phyloP scores from a whole-genome alignment of 2,797 vertebrate genomes.

The Sorex maritimensis region DNA sequence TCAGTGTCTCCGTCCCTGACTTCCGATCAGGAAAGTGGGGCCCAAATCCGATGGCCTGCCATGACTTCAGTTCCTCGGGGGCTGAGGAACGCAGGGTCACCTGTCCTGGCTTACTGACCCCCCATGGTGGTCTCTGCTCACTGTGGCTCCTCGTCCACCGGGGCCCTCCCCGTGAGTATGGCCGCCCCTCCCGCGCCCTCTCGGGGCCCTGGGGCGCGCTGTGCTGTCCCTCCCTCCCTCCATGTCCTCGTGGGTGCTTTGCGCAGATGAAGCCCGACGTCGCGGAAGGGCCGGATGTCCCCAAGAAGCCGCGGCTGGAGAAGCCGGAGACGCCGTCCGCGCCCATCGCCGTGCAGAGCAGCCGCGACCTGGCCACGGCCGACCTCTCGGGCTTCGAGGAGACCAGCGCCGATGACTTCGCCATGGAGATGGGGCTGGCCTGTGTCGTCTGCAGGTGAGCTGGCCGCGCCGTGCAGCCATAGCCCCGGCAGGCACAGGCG shows the following conservation, averaged over 20 bases:
- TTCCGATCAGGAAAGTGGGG: neutral
- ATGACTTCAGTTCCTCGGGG: neutral
- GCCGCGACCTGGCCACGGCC: constrained; percentile 95
- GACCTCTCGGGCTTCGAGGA: constrained; percentile 97
- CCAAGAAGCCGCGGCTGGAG: constrained; percentile 96
- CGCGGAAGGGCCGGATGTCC: constrained; percentile 92
- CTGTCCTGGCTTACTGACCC: constrained; percentile 21
- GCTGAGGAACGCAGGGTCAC: no score
- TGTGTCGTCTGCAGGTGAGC: constrained; percentile 97
- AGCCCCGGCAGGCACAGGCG: neutral
- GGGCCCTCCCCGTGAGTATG: neutral
- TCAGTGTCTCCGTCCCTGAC: constrained; percentile 49
- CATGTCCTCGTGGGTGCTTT: constrained; percentile 40
- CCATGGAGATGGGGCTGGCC: constrained; percentile 99
- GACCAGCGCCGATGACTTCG: constrained; percentile 98
- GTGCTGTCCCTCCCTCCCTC: neutral
- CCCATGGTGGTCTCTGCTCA: neutral
- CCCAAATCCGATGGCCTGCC: constrained; percentile 17
- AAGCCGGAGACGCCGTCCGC: constrained; percentile 95
- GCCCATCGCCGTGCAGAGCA: constrained; percentile 95
- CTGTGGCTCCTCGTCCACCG: no score
- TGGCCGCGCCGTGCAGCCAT: neutral
- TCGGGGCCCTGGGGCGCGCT: constrained; percentile 35
- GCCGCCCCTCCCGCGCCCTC: neutral
- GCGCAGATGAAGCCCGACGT: constrained; percentile 94